phyloP scores from a whole-genome alignment of 1,140 invertebrate species.

The Brachionus rubens region DNA sequence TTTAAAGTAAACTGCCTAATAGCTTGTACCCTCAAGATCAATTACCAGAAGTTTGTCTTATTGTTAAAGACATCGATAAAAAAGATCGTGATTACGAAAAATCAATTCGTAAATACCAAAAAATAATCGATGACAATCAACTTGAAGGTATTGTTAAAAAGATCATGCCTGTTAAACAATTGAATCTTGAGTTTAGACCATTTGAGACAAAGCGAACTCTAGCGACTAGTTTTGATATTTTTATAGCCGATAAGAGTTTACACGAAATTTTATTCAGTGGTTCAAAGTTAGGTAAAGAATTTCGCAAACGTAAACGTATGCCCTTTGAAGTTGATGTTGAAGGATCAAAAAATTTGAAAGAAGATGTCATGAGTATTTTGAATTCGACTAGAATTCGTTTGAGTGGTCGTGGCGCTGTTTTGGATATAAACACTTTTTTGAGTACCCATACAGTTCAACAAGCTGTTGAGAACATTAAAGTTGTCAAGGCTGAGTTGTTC shows the following conservation, averaged over 20 bases:
- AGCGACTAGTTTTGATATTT: slow-evolving; percentile 40
- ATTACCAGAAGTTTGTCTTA: slow-evolving; percentile 2
- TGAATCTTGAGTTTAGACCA: slow-evolving; percentile 35
- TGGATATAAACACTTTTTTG: slow-evolving; percentile 41
- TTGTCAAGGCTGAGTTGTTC: background rate
- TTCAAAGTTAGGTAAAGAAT: slow-evolving; percentile 35
- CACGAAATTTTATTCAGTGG: slow-evolving; percentile 38
- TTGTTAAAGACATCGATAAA: slow-evolving; percentile 45
- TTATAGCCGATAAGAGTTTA: slow-evolving; percentile 29
- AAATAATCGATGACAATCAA: slow-evolving; percentile 21
- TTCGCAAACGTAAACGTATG: slow-evolving; percentile 31
- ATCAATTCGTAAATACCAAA: slow-evolving; percentile 40
- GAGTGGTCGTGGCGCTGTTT: background rate
- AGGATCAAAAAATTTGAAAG: slow-evolving; percentile 18
- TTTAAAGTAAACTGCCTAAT: slow-evolving; percentile 11
- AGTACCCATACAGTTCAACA: slow-evolving; percentile 2
- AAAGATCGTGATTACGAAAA: slow-evolving; percentile 41
- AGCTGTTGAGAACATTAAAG: slow-evolving; percentile 40
- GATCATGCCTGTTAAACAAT: slow-evolving; percentile 15
- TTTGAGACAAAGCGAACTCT: slow-evolving; percentile 22
- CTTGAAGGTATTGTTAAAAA: background rate
- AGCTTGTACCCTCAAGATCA: background rate
- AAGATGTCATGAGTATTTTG: slow-evolving; percentile 30
- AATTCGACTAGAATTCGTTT: slow-evolving; percentile 32
- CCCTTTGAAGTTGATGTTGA: slow-evolving; percentile 38